These are phyloP conservation scores for Patella pellucida DNA, from an alignment of 2,888 invertebrate genomes.

Conservation along the genomic window DNA sequence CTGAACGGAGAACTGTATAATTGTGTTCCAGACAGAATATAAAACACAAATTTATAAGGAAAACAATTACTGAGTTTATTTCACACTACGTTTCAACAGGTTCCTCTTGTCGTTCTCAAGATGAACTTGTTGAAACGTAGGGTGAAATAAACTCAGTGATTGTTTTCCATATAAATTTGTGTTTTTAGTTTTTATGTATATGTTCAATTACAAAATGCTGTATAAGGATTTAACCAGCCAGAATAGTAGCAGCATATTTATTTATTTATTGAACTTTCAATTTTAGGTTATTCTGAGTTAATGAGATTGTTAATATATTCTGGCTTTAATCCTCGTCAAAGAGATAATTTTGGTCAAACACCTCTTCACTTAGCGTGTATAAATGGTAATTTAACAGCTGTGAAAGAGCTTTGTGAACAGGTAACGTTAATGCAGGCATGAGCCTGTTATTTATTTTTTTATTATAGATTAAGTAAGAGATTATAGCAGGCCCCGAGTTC, in stretches of 20 bases:
- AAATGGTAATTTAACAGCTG: slow-evolving; percentile 88
- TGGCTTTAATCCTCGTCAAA: slow-evolving; percentile 89
- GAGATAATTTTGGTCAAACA: slow-evolving; percentile 92
- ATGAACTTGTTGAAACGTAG: too few relatives aligned
- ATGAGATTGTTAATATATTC: slow-evolving; percentile 90
- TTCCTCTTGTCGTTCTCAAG: too few relatives aligned
- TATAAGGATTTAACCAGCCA: too few relatives aligned
- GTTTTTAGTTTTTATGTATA: too few relatives aligned
- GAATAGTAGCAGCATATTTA: too few relatives aligned
- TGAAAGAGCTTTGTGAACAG: slow-evolving; percentile 89
- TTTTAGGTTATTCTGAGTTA: slow-evolving; percentile 79
- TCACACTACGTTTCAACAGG: too few relatives aligned
- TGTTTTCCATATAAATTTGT: too few relatives aligned
- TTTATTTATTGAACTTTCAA: background rate
- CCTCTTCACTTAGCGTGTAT: slow-evolving; percentile 91
- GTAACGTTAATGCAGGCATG: slow-evolving; percentile 69
- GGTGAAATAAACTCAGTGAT: too few relatives aligned
- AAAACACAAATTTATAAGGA: too few relatives aligned
- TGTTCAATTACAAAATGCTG: too few relatives aligned
- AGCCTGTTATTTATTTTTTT: background rate
- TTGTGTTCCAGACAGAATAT: background rate
- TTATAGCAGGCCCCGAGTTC: too few relatives aligned
- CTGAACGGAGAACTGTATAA: background rate
- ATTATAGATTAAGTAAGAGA: background rate
- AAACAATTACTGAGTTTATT: too few relatives aligned